These are phyloP conservation scores for Ceratosolen fusciceps DNA, from an alignment of 1,140 invertebrate genomes.

Conservation along the genomic window DNA sequence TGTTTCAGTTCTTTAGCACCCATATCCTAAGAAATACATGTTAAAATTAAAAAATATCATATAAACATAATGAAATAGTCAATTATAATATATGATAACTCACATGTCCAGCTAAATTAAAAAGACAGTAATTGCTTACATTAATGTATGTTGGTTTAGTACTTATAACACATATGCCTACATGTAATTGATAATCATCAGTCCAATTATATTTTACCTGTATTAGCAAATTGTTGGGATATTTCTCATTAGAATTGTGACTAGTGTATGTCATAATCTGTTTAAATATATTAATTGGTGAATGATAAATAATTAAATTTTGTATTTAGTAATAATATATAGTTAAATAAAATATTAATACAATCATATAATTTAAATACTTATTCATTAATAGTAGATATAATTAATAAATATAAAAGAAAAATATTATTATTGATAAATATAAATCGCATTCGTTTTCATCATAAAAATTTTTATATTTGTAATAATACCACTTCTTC, in stretches of 20 bases:
- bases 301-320: background rate
- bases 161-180: constrained; percentile 74
- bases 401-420: too few species aligned
- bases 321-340: too few species aligned
- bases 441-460: too few species aligned
- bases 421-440: too few species aligned
- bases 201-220: constrained; percentile 76
- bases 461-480: constrained; percentile 5
- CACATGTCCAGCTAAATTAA: constrained; percentile 79
- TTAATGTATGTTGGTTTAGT: constrained; percentile 76
- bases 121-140: constrained; percentile 78
- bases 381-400: too few species aligned
- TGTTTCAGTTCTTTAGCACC: constrained; percentile 68
- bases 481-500: constrained; percentile 57
- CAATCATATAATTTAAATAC: too few species aligned
- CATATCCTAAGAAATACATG: constrained; percentile 53
- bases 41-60: background rate
- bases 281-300: background rate
- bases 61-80: background rate
- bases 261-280: constrained; percentile 71
- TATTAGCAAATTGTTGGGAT: constrained; percentile 72
- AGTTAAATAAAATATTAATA: too few species aligned
- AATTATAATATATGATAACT: constrained; percentile 10
- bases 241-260: constrained; percentile 73
- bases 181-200: constrained; percentile 74